phyloP scores from a whole-genome alignment of 2,888 invertebrate genomes.

The Nasonovia ribisnigri region DNA sequence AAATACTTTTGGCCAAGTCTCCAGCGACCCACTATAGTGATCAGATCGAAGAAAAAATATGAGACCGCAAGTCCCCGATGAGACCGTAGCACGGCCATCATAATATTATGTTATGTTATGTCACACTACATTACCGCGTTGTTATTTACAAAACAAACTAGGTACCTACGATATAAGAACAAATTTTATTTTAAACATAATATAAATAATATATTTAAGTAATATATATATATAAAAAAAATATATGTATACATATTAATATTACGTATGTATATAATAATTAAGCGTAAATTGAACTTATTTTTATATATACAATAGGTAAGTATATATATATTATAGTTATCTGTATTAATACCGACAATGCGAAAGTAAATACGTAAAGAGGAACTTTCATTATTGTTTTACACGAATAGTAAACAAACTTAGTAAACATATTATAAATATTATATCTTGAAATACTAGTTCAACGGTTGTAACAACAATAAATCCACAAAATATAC shows the following conservation, averaged over 20 bases:
- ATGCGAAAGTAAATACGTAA: constrained; percentile 55
- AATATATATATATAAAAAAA: constrained; percentile 17
- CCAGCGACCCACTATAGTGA: neutral
- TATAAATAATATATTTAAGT: constrained; percentile 24
- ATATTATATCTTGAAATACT: constrained; percentile 9
- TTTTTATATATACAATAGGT: constrained; percentile 11
- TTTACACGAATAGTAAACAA: constrained; percentile 38
- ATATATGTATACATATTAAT: neutral
- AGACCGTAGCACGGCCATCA: neutral
- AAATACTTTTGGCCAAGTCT: neutral
- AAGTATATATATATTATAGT: neutral
- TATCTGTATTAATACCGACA: constrained; percentile 49
- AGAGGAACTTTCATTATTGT: constrained; percentile 61
- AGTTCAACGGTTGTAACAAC: neutral
- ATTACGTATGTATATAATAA: constrained; percentile 7
- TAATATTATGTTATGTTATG: neutral
- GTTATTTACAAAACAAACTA: constrained; percentile 5
- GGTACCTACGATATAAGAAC: neutral
- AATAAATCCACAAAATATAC: constrained; percentile 15
- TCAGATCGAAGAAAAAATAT: neutral
- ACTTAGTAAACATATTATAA: constrained; percentile 1
- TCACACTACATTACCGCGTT: neutral
- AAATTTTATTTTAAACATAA: neutral
- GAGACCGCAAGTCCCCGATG: neutral
- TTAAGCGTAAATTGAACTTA: constrained; percentile 31